Conservation (phyloP, 2,888 invertebrate species). For the Coenonympha arcania region DNA sequence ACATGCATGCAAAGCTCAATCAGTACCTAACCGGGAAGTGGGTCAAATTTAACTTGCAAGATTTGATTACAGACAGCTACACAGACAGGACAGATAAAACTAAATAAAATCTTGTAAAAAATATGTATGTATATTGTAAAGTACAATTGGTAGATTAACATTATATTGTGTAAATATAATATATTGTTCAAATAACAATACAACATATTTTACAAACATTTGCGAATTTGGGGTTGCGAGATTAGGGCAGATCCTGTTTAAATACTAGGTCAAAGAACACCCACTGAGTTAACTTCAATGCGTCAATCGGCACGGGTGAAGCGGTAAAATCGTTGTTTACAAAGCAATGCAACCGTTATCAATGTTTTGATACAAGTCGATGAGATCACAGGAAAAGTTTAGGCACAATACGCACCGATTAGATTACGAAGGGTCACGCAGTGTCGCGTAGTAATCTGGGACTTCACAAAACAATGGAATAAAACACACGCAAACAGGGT, state of each 20-base stretch:
- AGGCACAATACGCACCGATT: constrained; percentile 56
- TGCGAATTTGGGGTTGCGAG: too few relatives aligned
- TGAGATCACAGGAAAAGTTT: constrained; percentile 65
- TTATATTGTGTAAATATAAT: too few relatives aligned
- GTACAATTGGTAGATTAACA: too few relatives aligned
- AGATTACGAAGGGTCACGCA: constrained; percentile 45
- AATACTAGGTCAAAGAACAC: not conserved
- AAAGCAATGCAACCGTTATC: constrained; percentile 11
- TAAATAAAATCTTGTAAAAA: too few relatives aligned
- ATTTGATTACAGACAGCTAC: too few relatives aligned
- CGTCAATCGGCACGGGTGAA: not conserved
- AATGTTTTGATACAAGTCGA: constrained; percentile 41
- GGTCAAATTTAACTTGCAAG: too few relatives aligned
- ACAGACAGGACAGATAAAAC: too few relatives aligned
- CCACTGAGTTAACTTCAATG: not conserved
- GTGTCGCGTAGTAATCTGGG: constrained; percentile 45
- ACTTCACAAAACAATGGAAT: constrained; percentile 57
- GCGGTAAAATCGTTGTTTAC: constrained; percentile 13
- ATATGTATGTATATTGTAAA: too few relatives aligned
- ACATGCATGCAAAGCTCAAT: too few relatives aligned
- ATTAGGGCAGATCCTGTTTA: not conserved
- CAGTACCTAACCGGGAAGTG: too few relatives aligned
- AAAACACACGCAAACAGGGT: constrained; percentile 52
- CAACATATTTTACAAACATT: too few relatives aligned
- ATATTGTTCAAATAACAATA: too few relatives aligned